Evolutionary conservation across 2,113 vertebrate genomes (phyloP), one percentile per base, ranked within the genome.

Genomic region (Ptilonorhynchus violaceus): DNA sequence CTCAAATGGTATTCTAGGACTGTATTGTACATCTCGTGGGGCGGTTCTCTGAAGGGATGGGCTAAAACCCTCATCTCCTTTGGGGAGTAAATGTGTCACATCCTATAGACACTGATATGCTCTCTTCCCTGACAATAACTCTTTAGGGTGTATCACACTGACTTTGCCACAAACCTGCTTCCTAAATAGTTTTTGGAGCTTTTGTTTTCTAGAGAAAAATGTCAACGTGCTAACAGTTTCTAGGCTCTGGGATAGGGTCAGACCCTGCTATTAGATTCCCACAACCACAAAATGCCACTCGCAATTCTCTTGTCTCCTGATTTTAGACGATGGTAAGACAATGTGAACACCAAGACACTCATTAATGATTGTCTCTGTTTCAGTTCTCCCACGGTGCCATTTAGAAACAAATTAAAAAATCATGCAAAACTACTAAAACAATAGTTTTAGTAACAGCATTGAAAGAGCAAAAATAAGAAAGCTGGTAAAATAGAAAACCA

Each of bases 1-100:
- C 37, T 69, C 37, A n/a, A 69, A 41, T 28, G 22, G 44, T 15
- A 37, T 84, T 81, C 9, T 16, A 13, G 39, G 62, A 14, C 50
- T 42, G 31, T 16, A 42, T 0, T 74, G 53, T 0, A 1, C 20
- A 84, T 58, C 35, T 56, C 1, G 0, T 4, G 28, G 44, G 22
- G 44, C 0, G 0, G 27, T 22, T 12, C 15, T 59, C 69, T 35
- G 77, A 87, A 60, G 35, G 59, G 27, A 50, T 58, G 33, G 55
- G 42, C 53, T 50, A 35, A 75, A 87, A 41, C 30, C 37, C 42
- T 73, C 37, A 4, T 37, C 20, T 86, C 68, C 59, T 30, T 33
- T 39, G 69, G 49, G 37, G 13, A 35, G 27, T 14, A 83, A 70
- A 70, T 1, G 1, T 42, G 10, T 68, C 87, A 74, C 44, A 86